Base-by-base conservation (phyloP, 2,113 vertebrate genomes). In the Campylorhamphus procurvoides region DNA sequence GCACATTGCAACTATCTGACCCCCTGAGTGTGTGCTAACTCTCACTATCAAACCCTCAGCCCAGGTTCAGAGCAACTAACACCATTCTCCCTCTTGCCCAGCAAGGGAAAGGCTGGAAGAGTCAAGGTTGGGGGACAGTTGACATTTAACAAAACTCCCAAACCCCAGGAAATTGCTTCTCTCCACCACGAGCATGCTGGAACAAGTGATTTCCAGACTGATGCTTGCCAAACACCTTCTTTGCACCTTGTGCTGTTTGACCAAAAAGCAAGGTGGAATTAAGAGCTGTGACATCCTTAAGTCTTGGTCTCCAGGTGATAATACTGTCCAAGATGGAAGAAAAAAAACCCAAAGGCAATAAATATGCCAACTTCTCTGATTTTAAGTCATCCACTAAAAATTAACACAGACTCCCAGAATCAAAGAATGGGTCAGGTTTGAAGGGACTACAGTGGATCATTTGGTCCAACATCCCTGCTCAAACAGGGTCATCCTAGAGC, bases 81-180 rank as follows among this genome's bases (percentile, higher is more conserved):
- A 31, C 19, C 35, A 3, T 20, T 31, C 27, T 44, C 31, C 19
- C 53, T 33, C 55, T 40, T 3, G 1, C 29, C 10, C 66, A 62
- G n/a, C 19, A 33, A 2, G 6, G 19, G 10, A 35, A 67, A 77
- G 19, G 33, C 74, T 52, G 25, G 42, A 72, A 29, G 25, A 33
- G 62, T 27, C 2, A 3, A 3, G 3, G 2, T 3, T 13, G 10
- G 44, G 24, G 5, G 24, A n/a, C 0, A 16, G 16, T 1, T 58
- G 28, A 16, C 22, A 67, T 7, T 24, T 14, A 1, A 37, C 6
- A 56, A 84, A 80, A 27, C 5, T 19, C 53, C 6, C 29, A 50
- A 33, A n/a, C 1, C 5, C 52, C 50, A 47, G 31, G 5, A 53
- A 75, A 66, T 16, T 3, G 2, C 24, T 67, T 52, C n/a, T 33